Conservation (phyloP, 2,888 invertebrate species). For the Standfussiana lucernea region DNA sequence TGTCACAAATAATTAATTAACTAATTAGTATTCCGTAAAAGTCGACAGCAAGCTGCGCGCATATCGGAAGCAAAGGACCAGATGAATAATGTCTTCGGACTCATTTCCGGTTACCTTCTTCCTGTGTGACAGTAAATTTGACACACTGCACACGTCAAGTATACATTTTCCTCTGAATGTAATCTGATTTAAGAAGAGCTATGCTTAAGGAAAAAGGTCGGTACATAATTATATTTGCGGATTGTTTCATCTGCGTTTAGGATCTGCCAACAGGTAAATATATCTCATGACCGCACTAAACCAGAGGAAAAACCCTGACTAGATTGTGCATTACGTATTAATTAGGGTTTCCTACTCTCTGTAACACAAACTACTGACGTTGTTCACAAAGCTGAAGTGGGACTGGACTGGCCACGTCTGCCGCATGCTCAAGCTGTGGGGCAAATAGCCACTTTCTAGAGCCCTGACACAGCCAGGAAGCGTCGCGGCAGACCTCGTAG, state of each 20-base stretch:
- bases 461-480: no score
- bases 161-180: constrained; percentile 35
- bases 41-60: constrained; percentile 31
- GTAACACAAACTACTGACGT: no score
- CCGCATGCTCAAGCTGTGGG: no score
- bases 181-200: constrained; percentile 2
- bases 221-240: neutral
- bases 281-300: neutral
- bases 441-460: no score
- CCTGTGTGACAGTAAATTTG: constrained; percentile 45
- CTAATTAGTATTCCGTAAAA: constrained; percentile 51
- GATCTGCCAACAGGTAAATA: constrained; percentile 33
- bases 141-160: constrained; percentile 35
- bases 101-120: constrained; percentile 50
- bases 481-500: no score
- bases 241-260: neutral
- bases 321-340: neutral
- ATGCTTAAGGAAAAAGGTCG: constrained; percentile 36
- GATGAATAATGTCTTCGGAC: constrained; percentile 56
- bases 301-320: constrained; percentile 6
- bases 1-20: constrained; percentile 10
- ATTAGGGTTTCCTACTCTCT: neutral
- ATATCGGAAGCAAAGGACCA: constrained; percentile 46
- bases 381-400: no score
- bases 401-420: no score